phyloP scores from a whole-genome alignment of 2,797 vertebrate species.

The Pangasius sanitwongsei region DNA sequence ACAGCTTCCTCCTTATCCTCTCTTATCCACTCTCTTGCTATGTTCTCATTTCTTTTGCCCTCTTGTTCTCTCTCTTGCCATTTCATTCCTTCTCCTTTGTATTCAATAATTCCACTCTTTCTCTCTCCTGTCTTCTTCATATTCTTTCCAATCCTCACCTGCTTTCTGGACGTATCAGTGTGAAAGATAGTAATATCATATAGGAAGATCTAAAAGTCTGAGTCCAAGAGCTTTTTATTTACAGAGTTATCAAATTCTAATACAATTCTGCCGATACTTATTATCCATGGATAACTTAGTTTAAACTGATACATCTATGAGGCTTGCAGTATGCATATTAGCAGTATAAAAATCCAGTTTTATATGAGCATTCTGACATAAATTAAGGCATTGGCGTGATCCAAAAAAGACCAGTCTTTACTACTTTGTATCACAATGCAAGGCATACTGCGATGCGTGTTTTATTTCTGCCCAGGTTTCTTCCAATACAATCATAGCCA shows the following conservation, averaged over 20 bases:
- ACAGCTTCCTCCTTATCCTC: slow-evolving; percentile 25
- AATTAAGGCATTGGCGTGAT: background rate
- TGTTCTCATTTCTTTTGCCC: slow-evolving; percentile 20
- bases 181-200: slow-evolving; percentile 20
- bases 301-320: background rate
- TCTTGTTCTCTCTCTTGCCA: background rate
- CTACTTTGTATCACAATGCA: slow-evolving; percentile 6
- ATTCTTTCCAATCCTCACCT: slow-evolving; percentile 27
- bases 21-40: slow-evolving; percentile 17
- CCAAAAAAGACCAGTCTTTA: background rate
- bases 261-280: background rate
- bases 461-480: background rate
- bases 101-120: background rate
- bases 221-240: background rate
- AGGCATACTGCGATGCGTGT: no score
- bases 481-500: background rate
- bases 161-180: slow-evolving; percentile 36
- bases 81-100: slow-evolving; percentile 29
- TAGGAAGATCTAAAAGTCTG: background rate
- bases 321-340: background rate
- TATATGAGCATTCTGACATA: background rate
- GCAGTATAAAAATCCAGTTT: background rate
- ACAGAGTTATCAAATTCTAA: background rate
- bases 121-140: slow-evolving; percentile 10
- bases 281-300: background rate